Evolutionary conservation across 2,888 invertebrate genomes (phyloP).

Genomic region (Ophraella communa): DNA sequence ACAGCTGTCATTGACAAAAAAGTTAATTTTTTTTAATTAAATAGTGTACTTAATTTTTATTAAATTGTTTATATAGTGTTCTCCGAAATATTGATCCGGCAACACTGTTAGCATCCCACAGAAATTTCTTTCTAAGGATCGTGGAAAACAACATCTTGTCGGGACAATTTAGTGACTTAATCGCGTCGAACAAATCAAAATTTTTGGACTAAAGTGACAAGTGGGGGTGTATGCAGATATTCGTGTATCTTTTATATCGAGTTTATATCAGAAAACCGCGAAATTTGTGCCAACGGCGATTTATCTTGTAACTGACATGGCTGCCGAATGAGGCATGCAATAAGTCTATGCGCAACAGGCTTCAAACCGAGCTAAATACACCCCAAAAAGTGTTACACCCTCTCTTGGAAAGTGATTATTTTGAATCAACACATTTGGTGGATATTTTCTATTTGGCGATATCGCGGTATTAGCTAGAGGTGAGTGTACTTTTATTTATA

Average conservation of each 20-base stretch:
- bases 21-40: too few species aligned
- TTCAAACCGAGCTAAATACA: slow-evolving; percentile 10
- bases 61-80: not conserved
- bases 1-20: too few species aligned
- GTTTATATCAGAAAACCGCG: slow-evolving; percentile 34
- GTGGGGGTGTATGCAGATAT: slow-evolving; percentile 23
- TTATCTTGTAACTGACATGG: slow-evolving; percentile 40
- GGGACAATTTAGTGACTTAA: slow-evolving; percentile 63
- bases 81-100: not conserved
- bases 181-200: slow-evolving; percentile 40
- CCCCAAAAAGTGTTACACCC: slow-evolving; percentile 29
- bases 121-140: slow-evolving; percentile 68
- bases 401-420: slow-evolving; percentile 33
- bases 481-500: slow-evolving; percentile 49
- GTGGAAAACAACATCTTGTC: slow-evolving; percentile 66
- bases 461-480: slow-evolving; percentile 39
- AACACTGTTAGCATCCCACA: slow-evolving; percentile 42
- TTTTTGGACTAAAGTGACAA: slow-evolving; percentile 32
- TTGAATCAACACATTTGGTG: slow-evolving; percentile 14
- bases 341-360: slow-evolving; percentile 44
- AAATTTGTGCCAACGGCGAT: slow-evolving; percentile 24
- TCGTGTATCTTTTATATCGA: slow-evolving; percentile 6
- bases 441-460: slow-evolving; percentile 19
- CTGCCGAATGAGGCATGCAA: slow-evolving; percentile 40
- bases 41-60: too few species aligned